These are phyloP conservation scores for Slavum lentiscoides DNA, from an alignment of 2,888 invertebrate genomes.

Conservation along the genomic window DNA sequence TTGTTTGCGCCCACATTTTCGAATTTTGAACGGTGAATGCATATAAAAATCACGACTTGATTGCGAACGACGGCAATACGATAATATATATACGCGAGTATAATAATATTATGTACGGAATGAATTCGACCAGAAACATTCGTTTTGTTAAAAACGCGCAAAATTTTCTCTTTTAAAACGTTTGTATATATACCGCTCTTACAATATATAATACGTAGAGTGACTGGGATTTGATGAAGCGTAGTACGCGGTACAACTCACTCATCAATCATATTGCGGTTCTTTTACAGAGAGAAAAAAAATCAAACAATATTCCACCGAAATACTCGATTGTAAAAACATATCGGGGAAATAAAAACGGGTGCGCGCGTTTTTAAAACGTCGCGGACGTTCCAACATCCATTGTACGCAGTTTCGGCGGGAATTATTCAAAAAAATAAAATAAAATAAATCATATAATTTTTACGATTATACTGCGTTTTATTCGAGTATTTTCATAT, in stretches of 20 bases:
- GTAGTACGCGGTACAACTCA: background rate
- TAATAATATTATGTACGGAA: background rate
- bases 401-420: background rate
- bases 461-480: background rate
- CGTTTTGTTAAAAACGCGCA: background rate
- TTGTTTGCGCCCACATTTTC: no score
- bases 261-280: slow-evolving; percentile 38
- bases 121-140: background rate
- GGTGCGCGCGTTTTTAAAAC: background rate
- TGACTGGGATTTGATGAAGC: slow-evolving; percentile 33
- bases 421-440: background rate
- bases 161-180: slow-evolving; percentile 12
- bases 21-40: no score
- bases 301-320: slow-evolving; percentile 1
- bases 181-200: background rate
- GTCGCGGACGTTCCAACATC: no score
- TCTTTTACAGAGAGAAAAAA: background rate
- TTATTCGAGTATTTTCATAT: background rate
- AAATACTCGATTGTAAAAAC: background rate
- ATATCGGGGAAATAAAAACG: background rate
- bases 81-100: no score
- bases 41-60: no score
- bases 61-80: no score
- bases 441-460: slow-evolving; percentile 24
- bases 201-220: background rate